Evolutionary conservation across 2,113 vertebrate species (phyloP), one percentile per base, ranked within the genome.

Genomic region (Gambusia holbrooki): DNA sequence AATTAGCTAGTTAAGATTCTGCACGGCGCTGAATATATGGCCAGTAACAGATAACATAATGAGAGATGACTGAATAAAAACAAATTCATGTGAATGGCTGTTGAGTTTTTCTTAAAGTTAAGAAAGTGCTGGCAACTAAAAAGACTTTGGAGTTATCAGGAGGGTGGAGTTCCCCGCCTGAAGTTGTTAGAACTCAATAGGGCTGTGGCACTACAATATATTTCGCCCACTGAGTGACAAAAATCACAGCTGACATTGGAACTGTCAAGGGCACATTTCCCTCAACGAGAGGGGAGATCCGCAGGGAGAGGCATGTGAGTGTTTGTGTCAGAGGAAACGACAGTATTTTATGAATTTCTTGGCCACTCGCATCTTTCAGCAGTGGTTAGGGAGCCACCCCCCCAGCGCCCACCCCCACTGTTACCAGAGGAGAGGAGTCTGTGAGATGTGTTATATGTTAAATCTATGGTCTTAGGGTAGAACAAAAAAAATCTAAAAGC

Each of bases 231-330:
- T 86, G 86, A 88, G 86, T 93, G 91, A 93, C 90, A 91, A 92
- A 42, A 94, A 94, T 92, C 84, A 87, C 84, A 90, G 85, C 88
- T 93, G 91, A 92, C 88, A 81, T 83, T 73, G 29, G 74, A 69
- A 88, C 85, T 80, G 88, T 89, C 90, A 90, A 90, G 90, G 89
- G 87, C 89, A 87, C 81, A 85, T 87, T 92, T 92, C 83, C 83
- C 85, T 83, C 81, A 75, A 88, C 85, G 78, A 77, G 74, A 88
- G 86, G 91, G 80, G 79, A 81, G 80, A 76, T 88, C 91, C 79
- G 3, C 66, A 77, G 88, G 91, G 90, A 90, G 74, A 86, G 68
- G 86, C 62, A 27, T 74, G 84, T 30, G 37, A 83, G 84, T 40
- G 74, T 77, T 72, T 80, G 83, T 90, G 82, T 89, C 84, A 83